phyloP scores from a whole-genome alignment of 1,140 invertebrate genomes.

The Drosophila ananassae region DNA sequence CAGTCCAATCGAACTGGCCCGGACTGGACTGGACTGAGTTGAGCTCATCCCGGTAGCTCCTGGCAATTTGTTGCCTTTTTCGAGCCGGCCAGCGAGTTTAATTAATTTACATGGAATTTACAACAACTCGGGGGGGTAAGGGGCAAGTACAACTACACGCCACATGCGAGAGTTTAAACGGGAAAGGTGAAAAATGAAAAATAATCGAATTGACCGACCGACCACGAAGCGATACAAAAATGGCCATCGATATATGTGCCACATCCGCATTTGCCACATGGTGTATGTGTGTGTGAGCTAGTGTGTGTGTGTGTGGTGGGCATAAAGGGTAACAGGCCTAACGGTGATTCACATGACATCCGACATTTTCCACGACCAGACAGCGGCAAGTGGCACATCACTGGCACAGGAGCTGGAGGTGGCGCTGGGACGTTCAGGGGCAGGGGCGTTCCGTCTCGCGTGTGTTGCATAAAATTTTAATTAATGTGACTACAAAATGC shows the following conservation, averaged over 20 bases:
- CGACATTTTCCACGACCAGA: conserved; percentile 30
- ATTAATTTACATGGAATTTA: conserved; percentile 83
- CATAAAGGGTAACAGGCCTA: conserved; percentile 35
- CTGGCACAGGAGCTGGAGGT: neutral
- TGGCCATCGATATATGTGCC: conserved; percentile 29
- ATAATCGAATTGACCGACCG: conserved; percentile 77
- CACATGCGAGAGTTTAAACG: conserved; percentile 79
- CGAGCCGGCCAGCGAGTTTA: conserved; percentile 74
- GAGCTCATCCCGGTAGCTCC: conserved; percentile 40
- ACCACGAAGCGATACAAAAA: conserved; percentile 47
- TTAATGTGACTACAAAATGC: conserved; percentile 72
- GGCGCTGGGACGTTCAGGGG: conserved; percentile 16
- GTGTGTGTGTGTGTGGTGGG: neutral
- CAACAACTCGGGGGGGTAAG: conserved; percentile 56
- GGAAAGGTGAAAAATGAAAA: conserved; percentile 69
- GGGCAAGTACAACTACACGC: conserved; percentile 34
- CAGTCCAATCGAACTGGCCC: conserved; percentile 13
- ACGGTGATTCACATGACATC: conserved; percentile 64
- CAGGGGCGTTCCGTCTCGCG: neutral
- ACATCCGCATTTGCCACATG: too few species aligned
- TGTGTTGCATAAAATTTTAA: conserved; percentile 74
- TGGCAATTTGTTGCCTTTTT: conserved; percentile 69
- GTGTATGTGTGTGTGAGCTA: neutral
- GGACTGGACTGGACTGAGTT: conserved; percentile 19
- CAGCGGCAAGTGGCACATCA: conserved; percentile 2